Evolutionary conservation across 2,113 vertebrate genomes (phyloP), one percentile per base, ranked within the genome.

Genomic region (Toxotes chatareus): DNA sequence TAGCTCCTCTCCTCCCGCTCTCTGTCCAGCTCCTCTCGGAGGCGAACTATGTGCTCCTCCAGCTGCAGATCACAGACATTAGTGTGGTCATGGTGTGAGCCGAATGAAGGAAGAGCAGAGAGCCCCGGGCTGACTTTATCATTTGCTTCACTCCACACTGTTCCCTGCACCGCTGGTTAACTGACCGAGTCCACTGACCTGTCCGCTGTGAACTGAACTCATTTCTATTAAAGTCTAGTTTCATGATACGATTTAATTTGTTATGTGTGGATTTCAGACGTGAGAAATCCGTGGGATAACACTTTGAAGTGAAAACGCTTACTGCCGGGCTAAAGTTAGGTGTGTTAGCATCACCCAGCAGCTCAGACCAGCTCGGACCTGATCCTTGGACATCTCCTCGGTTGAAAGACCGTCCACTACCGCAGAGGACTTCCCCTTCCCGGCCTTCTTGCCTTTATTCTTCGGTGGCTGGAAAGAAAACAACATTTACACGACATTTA

Each of bases 21-120:
- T 0, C 87, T 7, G 27, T 91, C 91, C 86, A 93, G 79, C 87
- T 93, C 92, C 85, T 91, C 90, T 0, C 81, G 65, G 9, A 92
- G 91, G 11, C 80, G 88, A 0, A 86, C 6, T n/a, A 93, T 76
- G 73, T 91, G 87, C 70, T 91, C 87, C 88, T 88, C 87, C 86
- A 93, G 84, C 92, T 93, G 82, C 11, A 46, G 59, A 17, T 36
- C 38, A 55, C 31, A 73, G 2, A n/a, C 12, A 38, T 67, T 27
- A 38, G 62, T 13, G 60, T 31, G 5, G 57, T 32, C 55, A 44
- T 12, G 42, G 42, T 44, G 9, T 44, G 42, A 44, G 8, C 10
- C 1, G 42, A 44, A 8, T 44, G 42, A 44, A 46, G 11, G 13
- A 7, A 46, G 13, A 14, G 13, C 27, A 27, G 27, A 27, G 44